Percentiles rank a stretch among this genome's conserved stretches.
phyloP scores from a whole-genome alignment of 2,888 invertebrate genomes.

The Melanotus villosus region DNA sequence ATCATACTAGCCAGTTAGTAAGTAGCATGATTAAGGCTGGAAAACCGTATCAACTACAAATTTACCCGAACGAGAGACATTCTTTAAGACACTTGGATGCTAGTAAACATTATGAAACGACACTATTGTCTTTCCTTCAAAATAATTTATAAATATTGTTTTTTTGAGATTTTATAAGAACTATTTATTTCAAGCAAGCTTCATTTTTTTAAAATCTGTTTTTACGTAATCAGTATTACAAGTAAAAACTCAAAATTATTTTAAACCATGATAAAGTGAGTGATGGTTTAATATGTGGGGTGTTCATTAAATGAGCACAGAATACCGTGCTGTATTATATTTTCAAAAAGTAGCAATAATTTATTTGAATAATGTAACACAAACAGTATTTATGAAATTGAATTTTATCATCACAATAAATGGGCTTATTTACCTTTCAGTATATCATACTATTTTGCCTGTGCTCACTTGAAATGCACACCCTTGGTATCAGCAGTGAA shows the following conservation, averaged over 20 bases:
- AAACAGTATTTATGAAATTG: slow-evolving; percentile 3
- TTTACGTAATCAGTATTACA: slow-evolving; percentile 25
- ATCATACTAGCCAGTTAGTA: slow-evolving; percentile 93
- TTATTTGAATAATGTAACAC: not conserved
- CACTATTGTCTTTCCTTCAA: slow-evolving; percentile 92
- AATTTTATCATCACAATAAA: slow-evolving; percentile 3
- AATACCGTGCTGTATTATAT: too few relatives aligned
- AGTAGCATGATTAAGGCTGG: slow-evolving; percentile 92
- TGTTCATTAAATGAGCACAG: slow-evolving; percentile 1
- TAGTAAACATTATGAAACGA: slow-evolving; percentile 97
- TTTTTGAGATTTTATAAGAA: not conserved
- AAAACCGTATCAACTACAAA: slow-evolving; percentile 95
- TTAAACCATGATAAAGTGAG: not conserved
- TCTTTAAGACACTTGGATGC: slow-evolving; percentile 94
- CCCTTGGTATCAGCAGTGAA: not conserved
- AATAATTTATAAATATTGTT: slow-evolving; percentile 74
- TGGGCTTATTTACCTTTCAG: not conserved
- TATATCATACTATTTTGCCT: too few relatives aligned
- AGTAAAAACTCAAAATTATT: slow-evolving; percentile 8
- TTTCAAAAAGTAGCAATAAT: not conserved
- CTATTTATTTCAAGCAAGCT: slow-evolving; percentile 15
- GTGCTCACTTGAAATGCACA: too few relatives aligned
- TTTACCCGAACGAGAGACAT: slow-evolving; percentile 97
- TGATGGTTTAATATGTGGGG: not conserved
- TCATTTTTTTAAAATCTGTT: not conserved